Percentiles rank a stretch among this genome's conserved stretches.
Evolutionary conservation across 2,888 invertebrate species (phyloP).

Genomic region (Lagria hirta): DNA sequence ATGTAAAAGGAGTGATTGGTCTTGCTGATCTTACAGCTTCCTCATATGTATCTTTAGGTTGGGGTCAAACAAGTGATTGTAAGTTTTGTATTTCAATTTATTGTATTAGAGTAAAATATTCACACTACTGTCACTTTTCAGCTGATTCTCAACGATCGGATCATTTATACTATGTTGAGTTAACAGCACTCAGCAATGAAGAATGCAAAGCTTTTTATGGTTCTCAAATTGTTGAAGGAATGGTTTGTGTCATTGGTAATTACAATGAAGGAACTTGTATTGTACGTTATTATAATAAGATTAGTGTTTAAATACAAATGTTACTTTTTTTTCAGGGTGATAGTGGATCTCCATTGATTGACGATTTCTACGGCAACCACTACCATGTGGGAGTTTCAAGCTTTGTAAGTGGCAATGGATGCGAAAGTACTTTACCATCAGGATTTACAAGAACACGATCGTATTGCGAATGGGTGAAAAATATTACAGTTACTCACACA

Average conservation of each 20-base stretch:
- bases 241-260: constrained; percentile 9
- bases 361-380: constrained; percentile 1
- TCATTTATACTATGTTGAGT: background rate
- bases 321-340: constrained; percentile 11
- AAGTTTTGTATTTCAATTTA: too few species aligned
- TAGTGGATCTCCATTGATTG: constrained; percentile 6
- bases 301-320: background rate
- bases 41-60: too few species aligned
- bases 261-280: constrained; percentile 9
- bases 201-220: constrained; percentile 4
- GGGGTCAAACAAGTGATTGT: too few species aligned
- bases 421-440: constrained; percentile 14
- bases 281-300: constrained; percentile 1
- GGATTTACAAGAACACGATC: constrained; percentile 10
- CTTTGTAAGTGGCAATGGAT: constrained; percentile 12
- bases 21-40: too few species aligned
- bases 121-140: too few species aligned
- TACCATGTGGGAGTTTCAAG: constrained; percentile 8
- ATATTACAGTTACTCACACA: constrained; percentile 1
- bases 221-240: constrained; percentile 3
- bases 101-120: too few species aligned
- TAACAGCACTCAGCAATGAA: constrained; percentile 2
- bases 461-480: constrained; percentile 9
- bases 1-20: too few species aligned
- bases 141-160: background rate